Evolutionary conservation across 2,797 vertebrate genomes (phyloP), one percentile per base, ranked within the genome.

Genomic region (Schizopygopsis pylzovi): DNA sequence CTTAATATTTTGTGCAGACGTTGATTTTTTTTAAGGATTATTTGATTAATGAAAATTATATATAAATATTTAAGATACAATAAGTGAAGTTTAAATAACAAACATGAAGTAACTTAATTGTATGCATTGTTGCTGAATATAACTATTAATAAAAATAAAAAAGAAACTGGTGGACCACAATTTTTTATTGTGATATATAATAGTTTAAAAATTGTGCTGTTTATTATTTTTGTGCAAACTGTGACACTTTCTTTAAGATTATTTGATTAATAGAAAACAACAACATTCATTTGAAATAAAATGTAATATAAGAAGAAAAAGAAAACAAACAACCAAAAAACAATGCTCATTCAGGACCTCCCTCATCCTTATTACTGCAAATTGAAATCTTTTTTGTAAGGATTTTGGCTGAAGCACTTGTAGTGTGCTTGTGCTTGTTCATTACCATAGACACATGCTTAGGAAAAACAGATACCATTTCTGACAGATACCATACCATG

Each of bases 401-500:
- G 18, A 9, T 80, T 73, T 75, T 10, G 45, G 45, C 87, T 33
- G 59, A 47, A 89, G 80, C 90, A 43, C 13, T 56, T 56, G 11
- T 33, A 18, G 22, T 52, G 22, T 43, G 43, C 33, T 16, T 12
- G 43, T 20, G 75, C 76, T 70, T 33, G 28, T 33, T 28, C 79
- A 71, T 85, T 86, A 25, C 49, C 18, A 59, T 78, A 22, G 15
- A 28, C 13, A 52, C 73, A 83, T 28, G 37, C 28, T 56, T 37
- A 10, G 4, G 25, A 67, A 8, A 75, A 72, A 79, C 81, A 85
- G 73, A 47, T 81, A 54, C 37, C 65, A 41, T 73, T 84, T 76
- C 59, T 78, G 61, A 39, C 4, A 33, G 82, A 33, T 33, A 33
- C 28, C 28, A 83, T 87, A 76, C 88, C 87, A 88, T 56, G 73